Conservation (phyloP, 1,140 invertebrate genomes). For the Drosophila kanapiae region DNA sequence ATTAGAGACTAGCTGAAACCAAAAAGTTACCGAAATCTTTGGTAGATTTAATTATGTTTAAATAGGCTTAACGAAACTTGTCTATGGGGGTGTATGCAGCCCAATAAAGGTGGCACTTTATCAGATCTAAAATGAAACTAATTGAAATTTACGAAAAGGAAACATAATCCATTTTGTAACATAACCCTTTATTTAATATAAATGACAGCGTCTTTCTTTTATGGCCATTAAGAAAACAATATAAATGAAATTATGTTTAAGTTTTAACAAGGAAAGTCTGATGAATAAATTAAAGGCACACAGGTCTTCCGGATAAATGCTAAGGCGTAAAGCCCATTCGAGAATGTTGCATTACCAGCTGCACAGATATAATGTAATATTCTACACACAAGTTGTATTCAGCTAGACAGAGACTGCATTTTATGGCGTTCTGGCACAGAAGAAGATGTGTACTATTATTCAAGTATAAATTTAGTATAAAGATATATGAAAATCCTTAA, state of each 20-base stretch:
- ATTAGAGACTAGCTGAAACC: slow-evolving; percentile 43
- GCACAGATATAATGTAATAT: neutral
- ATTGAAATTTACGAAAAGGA: slow-evolving; percentile 17
- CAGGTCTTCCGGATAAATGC: neutral
- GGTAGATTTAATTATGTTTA: slow-evolving; percentile 68
- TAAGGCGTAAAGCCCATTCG: neutral
- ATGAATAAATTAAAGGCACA: too few relatives aligned
- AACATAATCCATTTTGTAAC: neutral
- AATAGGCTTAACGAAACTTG: slow-evolving; percentile 54
- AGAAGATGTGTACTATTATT: too few relatives aligned
- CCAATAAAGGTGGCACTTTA: slow-evolving; percentile 30
- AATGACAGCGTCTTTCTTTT: neutral
- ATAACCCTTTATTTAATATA: neutral
- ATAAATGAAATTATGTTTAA: neutral
- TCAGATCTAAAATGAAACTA: slow-evolving; percentile 31
- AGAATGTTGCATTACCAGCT: too few relatives aligned
- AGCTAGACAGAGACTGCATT: neutral
- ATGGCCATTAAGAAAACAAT: neutral
- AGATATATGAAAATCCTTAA: neutral
- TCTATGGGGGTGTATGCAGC: slow-evolving; percentile 11
- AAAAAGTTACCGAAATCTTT: slow-evolving; percentile 63
- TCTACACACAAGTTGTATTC: neutral
- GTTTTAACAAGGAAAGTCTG: neutral
- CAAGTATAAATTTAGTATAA: too few relatives aligned
- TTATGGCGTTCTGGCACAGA: neutral